A percentile compares a stretch with the other conserved stretches of the same genome.
Evolutionary conservation across 2,888 invertebrate genomes (phyloP).

Genomic region (Dynastes hyllus): DNA sequence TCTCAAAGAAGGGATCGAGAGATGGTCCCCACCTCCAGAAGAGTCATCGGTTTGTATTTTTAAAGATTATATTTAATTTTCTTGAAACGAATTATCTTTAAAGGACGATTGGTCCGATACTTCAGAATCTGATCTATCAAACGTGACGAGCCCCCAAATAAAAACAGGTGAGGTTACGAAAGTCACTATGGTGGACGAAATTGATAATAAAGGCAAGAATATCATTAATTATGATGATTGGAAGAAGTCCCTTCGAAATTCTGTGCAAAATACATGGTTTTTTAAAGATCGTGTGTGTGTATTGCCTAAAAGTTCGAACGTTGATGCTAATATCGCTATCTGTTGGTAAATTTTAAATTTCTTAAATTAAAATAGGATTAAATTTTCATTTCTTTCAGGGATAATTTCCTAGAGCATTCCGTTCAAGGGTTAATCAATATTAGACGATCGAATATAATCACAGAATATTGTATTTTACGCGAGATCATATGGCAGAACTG

Average conservation of each 20-base stretch:
- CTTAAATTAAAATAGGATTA: neutral
- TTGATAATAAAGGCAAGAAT: neutral
- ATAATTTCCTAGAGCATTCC: slow-evolving; percentile 62
- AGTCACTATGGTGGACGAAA: neutral
- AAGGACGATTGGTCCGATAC: slow-evolving; percentile 47
- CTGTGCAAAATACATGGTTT: slow-evolving; percentile 66
- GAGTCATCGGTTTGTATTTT: slow-evolving; percentile 38
- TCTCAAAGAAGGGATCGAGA: slow-evolving; percentile 70
- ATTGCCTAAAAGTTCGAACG: slow-evolving; percentile 62
- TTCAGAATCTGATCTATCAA: slow-evolving; percentile 34
- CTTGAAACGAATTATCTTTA: neutral
- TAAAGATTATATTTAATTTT: neutral
- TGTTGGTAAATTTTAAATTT: slow-evolving; percentile 62
- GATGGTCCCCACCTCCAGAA: slow-evolving; percentile 64
- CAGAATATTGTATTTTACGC: slow-evolving; percentile 68
- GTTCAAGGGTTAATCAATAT: slow-evolving; percentile 61
- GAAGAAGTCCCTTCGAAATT: neutral
- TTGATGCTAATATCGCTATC: slow-evolving; percentile 66
- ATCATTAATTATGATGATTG: neutral
- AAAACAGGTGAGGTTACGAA: too few species aligned
- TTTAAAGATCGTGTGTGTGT: slow-evolving; percentile 59
- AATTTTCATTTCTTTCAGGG: slow-evolving; percentile 60
- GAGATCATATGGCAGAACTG: slow-evolving; percentile 69
- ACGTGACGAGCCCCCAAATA: neutral
- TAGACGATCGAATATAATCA: slow-evolving; percentile 62